Conservation (phyloP, 2,888 invertebrate species). For the Phymatocera aterrima region DNA sequence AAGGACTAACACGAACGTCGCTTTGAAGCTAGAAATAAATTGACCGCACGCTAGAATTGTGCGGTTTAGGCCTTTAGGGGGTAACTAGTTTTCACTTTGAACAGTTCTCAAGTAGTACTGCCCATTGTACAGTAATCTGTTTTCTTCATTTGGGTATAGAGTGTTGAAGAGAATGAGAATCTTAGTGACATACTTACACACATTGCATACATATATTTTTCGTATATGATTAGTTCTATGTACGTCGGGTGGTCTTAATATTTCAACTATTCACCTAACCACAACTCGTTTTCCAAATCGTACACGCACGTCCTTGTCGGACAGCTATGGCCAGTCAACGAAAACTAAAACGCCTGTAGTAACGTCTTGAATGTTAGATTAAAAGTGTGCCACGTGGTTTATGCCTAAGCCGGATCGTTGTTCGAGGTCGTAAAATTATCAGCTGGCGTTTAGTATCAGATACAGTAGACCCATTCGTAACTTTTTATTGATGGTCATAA, state of each 20-base stretch:
- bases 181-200: not conserved
- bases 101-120: no score
- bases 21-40: conserved; percentile 1
- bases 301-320: not conserved
- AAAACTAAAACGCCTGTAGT: no score
- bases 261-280: not conserved
- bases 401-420: not conserved
- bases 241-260: not conserved
- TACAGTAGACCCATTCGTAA: not conserved
- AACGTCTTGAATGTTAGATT: not conserved
- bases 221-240: no score
- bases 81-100: not conserved
- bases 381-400: conserved; percentile 17
- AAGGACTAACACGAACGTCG: conserved; percentile 1
- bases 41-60: not conserved
- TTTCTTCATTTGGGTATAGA: not conserved
- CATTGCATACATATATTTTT: not conserved
- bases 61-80: not conserved
- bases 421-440: not conserved
- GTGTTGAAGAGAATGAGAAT: not conserved
- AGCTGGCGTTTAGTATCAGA: not conserved
- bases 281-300: not conserved
- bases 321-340: not conserved
- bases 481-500: not conserved
- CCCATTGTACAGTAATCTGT: no score